Percentiles rank a stretch among this genome's conserved stretches.
phyloP scores from a whole-genome alignment of 2,113 vertebrate species.

The Lipotes vexillifer region DNA sequence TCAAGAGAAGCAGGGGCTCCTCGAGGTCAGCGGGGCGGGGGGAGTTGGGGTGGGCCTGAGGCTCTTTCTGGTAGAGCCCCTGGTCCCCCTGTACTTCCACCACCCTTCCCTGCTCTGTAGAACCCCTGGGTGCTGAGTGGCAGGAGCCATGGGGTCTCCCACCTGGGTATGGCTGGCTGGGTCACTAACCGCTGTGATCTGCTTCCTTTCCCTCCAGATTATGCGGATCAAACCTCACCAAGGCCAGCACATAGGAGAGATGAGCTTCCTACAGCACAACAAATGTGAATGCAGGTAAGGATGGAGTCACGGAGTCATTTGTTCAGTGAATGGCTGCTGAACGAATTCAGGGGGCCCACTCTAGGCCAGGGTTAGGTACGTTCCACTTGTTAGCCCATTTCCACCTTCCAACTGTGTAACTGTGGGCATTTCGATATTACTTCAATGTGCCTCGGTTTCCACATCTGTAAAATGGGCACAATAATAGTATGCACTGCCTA shows the following conservation, averaged over 20 bases:
- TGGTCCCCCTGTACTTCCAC: not conserved
- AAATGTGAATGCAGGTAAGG: slow-evolving; percentile 99
- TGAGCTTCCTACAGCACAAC: slow-evolving; percentile 97
- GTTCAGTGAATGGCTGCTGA: not conserved
- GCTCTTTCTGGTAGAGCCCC: slow-evolving; percentile 31
- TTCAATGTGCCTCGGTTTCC: not conserved
- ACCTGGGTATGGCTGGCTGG: slow-evolving; percentile 74
- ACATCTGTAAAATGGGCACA: not conserved
- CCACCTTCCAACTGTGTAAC: not conserved
- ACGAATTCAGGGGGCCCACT: not conserved
- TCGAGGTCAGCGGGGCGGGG: slow-evolving; percentile 31
- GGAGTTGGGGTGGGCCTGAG: slow-evolving; percentile 30
- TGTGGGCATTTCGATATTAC: not conserved
- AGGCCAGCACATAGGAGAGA: slow-evolving; percentile 88
- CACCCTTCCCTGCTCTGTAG: slow-evolving; percentile 39
- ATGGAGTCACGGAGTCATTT: not conserved
- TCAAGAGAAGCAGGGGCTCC: slow-evolving; percentile 46
- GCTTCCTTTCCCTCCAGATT: slow-evolving; percentile 85
- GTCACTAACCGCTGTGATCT: slow-evolving; percentile 69
- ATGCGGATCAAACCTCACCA: slow-evolving; percentile 92
- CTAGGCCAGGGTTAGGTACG: not conserved
- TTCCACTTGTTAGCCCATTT: too few species aligned
- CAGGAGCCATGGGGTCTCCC: slow-evolving; percentile 59
- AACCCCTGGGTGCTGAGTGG: slow-evolving; percentile 51
- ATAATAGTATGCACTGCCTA: not conserved